These are phyloP conservation scores for Phyto melanocephala DNA, from an alignment of 2,888 invertebrate genomes.

Conservation along the genomic window DNA sequence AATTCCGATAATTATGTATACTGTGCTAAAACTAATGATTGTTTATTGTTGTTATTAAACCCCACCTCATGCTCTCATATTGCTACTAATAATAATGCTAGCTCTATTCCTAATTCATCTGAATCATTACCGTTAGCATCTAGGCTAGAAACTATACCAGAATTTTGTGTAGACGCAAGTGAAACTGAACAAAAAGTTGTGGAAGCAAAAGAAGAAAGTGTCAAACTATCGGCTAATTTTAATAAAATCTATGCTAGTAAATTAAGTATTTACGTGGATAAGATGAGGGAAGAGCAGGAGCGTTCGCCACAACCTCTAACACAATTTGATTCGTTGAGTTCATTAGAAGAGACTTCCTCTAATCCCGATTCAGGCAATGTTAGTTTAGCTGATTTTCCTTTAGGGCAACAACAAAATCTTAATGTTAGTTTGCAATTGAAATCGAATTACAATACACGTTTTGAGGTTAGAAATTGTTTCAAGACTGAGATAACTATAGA, in stretches of 20 bases:
- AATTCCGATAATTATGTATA: slow-evolving; percentile 46
- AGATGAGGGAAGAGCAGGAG: slow-evolving; percentile 18
- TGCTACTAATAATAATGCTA: slow-evolving; percentile 69
- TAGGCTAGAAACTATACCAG: slow-evolving; percentile 76
- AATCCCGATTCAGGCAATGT: slow-evolving; percentile 78
- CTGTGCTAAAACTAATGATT: slow-evolving; percentile 63
- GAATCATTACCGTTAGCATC: slow-evolving; percentile 54
- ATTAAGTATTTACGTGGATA: slow-evolving; percentile 73
- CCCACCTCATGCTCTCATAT: slow-evolving; percentile 53
- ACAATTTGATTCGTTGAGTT: slow-evolving; percentile 74
- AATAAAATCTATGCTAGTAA: slow-evolving; percentile 75
- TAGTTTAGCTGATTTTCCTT: slow-evolving; percentile 76
- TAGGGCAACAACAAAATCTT: slow-evolving; percentile 63
- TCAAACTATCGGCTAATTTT: slow-evolving; percentile 72
- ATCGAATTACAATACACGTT: slow-evolving; percentile 73
- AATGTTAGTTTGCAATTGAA: slow-evolving; percentile 74
- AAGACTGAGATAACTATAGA: slow-evolving; percentile 72
- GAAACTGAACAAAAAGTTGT: no score
- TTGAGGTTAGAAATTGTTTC: slow-evolving; percentile 73
- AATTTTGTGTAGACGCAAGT: slow-evolving; percentile 60
- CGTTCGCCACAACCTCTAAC: slow-evolving; percentile 44
- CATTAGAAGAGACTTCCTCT: slow-evolving; percentile 74
- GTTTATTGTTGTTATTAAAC: slow-evolving; percentile 65
- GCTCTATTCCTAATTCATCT: slow-evolving; percentile 44
- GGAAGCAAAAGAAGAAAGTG: not conserved